Percentiles rank a stretch among this genome's conserved stretches.
These are phyloP conservation scores for Acrossocheilus wenchowensis DNA, from an alignment of 2,797 vertebrate genomes.

Conservation along the genomic window DNA sequence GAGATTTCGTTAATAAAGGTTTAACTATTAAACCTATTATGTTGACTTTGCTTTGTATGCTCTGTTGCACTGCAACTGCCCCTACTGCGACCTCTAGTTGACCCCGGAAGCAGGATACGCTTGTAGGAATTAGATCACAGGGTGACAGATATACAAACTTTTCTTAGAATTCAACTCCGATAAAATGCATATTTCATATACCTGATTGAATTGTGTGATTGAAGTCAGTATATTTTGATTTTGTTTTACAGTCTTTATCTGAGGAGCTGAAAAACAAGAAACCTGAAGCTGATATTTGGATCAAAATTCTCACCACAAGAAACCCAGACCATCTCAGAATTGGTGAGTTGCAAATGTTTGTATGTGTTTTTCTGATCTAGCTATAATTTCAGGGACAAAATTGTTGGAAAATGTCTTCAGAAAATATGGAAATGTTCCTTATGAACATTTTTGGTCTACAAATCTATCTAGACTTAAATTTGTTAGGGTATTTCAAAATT, in stretches of 20 bases:
- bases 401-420: not conserved
- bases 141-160: not conserved
- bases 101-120: not conserved
- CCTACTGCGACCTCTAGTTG: not conserved
- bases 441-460: not conserved
- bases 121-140: conserved; percentile 8
- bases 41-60: conserved; percentile 29
- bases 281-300: conserved; percentile 66
- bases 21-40: not conserved
- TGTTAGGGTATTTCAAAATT: not conserved
- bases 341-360: conserved; percentile 40
- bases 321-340: conserved; percentile 66
- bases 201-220: not conserved
- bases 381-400: not conserved
- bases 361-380: not conserved
- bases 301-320: conserved; percentile 73
- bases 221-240: not conserved
- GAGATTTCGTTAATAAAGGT: not conserved
- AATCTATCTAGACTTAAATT: not conserved
- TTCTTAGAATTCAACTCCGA: not conserved
- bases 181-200: not conserved
- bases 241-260: conserved; percentile 64
- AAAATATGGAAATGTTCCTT: not conserved
- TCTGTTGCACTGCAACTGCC: not conserved
- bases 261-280: conserved; percentile 71